phyloP scores from a whole-genome alignment of 2,113 vertebrate species.

The Anolis sagrei region DNA sequence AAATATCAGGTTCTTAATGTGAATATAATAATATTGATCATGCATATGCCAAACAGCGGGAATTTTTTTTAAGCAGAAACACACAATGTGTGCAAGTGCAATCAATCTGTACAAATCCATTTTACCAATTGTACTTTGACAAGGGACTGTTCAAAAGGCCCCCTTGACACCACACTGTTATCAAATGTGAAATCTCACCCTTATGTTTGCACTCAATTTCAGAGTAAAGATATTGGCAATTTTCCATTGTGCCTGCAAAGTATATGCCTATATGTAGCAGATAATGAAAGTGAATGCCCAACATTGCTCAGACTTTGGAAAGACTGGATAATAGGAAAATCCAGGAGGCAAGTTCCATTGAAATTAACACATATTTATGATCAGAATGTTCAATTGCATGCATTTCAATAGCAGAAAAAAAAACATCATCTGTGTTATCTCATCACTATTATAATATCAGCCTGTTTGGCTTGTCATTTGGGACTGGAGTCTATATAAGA shows the following conservation, averaged over 20 bases:
- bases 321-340: neutral
- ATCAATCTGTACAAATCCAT: slow-evolving; percentile 1
- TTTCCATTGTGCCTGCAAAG: neutral
- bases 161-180: neutral
- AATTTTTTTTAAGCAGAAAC: neutral
- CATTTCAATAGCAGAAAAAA: neutral
- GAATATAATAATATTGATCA: slow-evolving; percentile 9
- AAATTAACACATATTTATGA: neutral
- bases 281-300: neutral
- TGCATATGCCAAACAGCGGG: neutral
- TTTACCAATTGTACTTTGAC: neutral
- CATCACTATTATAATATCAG: neutral
- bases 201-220: neutral
- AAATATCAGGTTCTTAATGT: slow-evolving; percentile 27
- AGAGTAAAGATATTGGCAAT: neutral
- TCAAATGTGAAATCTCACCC: neutral
- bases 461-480: neutral
- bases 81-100: neutral
- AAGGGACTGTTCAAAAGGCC: neutral
- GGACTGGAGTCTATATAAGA: neutral
- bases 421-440: neutral
- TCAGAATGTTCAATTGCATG: neutral
- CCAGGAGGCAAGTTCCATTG: neutral
- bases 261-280: neutral
- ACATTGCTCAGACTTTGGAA: neutral